Base-by-base conservation (phyloP, 2,888 invertebrate genomes). In the Beris morrisii region DNA sequence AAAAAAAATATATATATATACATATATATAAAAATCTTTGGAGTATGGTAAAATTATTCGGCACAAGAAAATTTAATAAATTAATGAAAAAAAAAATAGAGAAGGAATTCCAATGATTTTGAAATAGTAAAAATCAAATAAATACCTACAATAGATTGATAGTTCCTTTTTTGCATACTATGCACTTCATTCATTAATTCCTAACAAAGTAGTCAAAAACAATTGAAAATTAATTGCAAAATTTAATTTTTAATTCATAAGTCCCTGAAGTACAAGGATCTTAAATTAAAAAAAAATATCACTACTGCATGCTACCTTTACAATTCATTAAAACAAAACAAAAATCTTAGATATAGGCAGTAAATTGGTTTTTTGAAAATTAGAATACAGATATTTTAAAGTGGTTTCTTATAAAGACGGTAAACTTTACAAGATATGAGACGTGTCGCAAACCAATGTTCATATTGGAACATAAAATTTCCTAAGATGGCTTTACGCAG, bases 231-330 rank as follows among this genome's bases (percentile, higher is more conserved):
- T 31, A 9, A 31, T 54, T 31, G 1, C 30, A 7, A 12, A 28
- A 30, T 22, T 5, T 4, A 22, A 12, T 54, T 48, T 48, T 13
- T 48, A 6, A 48, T 48, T 15, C 3, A 48, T 1, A 48, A 6
- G 7, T 15, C n/a, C 15, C 15, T 11, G 12, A 48, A 48, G 48
- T 52, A 22, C 22, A 52, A 28, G n/a, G 52, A 9, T 22, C 13
- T 52, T 22, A 22, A 52, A n/a, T n/a, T 11, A 13, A 52, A 22
- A 4, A 6, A 15, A 52, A 22, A 22, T 38, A 38, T 38, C 38
- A 9, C 38, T 38, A 38, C 28, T 48, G 59, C 59, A 59, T 59
- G 59, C 59, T 59, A 59, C 59, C 59, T 59, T 59, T 59, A 59
- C 15, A 12, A 56, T 13, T 59, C 28, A 50, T 59, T 32, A 7